These are phyloP conservation scores for Unio pictorum DNA, from an alignment of 2,888 invertebrate species.

Conservation along the genomic window DNA sequence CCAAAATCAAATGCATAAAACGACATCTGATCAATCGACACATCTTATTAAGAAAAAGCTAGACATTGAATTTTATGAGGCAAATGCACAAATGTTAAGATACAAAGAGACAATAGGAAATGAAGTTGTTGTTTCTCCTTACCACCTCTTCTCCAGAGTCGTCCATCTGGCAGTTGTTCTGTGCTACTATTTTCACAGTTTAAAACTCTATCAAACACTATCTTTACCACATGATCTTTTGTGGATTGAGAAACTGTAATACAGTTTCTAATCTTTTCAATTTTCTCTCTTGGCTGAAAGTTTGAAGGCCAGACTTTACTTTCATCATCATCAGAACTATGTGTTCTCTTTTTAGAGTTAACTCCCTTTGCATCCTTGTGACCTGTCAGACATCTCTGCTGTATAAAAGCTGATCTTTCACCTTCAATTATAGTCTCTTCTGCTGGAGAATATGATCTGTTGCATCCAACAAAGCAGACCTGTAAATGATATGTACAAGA, in stretches of 20 bases:
- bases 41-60: no score
- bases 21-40: no score
- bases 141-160: slow-evolving; percentile 67
- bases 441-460: slow-evolving; percentile 41
- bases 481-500: slow-evolving; percentile 21
- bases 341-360: neutral
- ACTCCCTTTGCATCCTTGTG: slow-evolving; percentile 2
- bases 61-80: no score
- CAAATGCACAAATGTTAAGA: neutral
- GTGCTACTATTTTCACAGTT: slow-evolving; percentile 23
- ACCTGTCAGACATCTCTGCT: slow-evolving; percentile 22
- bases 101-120: neutral
- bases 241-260: slow-evolving; percentile 82
- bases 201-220: slow-evolving; percentile 79
- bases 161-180: slow-evolving; percentile 32
- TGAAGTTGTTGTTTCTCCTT: neutral
- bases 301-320: slow-evolving; percentile 43
- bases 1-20: no score
- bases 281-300: slow-evolving; percentile 71
- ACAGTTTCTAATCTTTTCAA: slow-evolving; percentile 88
- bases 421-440: slow-evolving; percentile 44
- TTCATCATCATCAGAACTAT: slow-evolving; percentile 3
- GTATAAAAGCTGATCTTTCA: slow-evolving; percentile 50
- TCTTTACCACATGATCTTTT: slow-evolving; percentile 78
- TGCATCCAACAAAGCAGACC: slow-evolving; percentile 66